These are phyloP conservation scores for Caranx melampygus DNA, from an alignment of 2,113 vertebrate genomes.

Conservation along the genomic window DNA sequence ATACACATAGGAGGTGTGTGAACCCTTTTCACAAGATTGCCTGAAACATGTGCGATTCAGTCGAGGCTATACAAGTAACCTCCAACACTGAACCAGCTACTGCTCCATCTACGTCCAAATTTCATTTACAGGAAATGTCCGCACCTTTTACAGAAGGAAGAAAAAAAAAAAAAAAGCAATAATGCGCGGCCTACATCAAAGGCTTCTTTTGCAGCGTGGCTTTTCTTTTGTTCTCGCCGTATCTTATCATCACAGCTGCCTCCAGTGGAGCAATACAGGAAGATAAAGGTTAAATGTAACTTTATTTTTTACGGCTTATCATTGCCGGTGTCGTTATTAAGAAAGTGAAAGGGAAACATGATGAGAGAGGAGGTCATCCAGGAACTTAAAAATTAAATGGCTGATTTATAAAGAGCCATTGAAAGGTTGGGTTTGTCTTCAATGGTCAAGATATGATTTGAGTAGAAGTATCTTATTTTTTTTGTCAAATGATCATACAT, in stretches of 20 bases:
- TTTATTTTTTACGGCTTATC: constrained; percentile 39
- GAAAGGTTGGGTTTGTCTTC: neutral
- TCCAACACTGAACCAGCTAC: neutral
- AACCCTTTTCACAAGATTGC: constrained; percentile 43
- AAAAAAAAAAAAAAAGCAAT: constrained; percentile 1
- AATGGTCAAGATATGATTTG: neutral
- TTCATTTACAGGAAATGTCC: constrained; percentile 29
- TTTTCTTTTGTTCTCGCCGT: constrained; percentile 46
- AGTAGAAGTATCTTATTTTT: neutral
- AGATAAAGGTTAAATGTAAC: constrained; percentile 27
- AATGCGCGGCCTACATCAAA: constrained; percentile 9
- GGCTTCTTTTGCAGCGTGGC: neutral
- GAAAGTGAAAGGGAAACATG: constrained; percentile 51
- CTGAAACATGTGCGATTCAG: constrained; percentile 18
- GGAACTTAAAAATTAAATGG: neutral
- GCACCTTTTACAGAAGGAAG: neutral
- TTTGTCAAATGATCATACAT: neutral
- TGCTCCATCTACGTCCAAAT: neutral
- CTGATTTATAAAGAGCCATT: neutral
- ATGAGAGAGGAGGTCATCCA: neutral
- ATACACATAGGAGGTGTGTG: constrained; percentile 47
- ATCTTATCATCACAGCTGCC: constrained; percentile 54
- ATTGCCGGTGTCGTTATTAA: constrained; percentile 13
- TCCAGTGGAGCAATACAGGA: constrained; percentile 9
- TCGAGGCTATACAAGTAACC: constrained; percentile 15